Evolutionary conservation across 1,140 invertebrate genomes (phyloP).

Genomic region (Liolophura sinensis): DNA sequence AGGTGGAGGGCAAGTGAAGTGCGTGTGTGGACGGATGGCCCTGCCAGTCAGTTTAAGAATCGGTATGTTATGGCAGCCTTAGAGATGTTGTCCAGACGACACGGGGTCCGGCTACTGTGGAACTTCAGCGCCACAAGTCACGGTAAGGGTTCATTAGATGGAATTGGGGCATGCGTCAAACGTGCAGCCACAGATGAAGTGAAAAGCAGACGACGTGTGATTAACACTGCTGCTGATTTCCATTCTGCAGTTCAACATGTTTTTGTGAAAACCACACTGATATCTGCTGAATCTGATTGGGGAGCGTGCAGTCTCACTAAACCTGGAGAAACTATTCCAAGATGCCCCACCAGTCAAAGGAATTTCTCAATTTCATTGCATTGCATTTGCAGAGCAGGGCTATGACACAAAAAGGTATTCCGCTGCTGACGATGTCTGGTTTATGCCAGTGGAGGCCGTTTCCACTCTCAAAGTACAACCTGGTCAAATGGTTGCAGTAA

Average conservation of each 20-base stretch:
- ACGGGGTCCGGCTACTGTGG: not conserved
- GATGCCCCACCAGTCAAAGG: not conserved
- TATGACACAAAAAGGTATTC: too few relatives aligned
- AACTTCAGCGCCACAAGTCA: not conserved
- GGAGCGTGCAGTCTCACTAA: not conserved
- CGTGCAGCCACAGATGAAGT: not conserved
- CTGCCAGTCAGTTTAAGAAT: not conserved
- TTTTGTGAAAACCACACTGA: not conserved
- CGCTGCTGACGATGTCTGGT: too few relatives aligned
- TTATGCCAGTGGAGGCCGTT: too few relatives aligned
- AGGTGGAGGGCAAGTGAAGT: too few relatives aligned
- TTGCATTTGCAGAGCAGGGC: not conserved
- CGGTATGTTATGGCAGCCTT: not conserved
- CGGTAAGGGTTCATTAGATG: not conserved
- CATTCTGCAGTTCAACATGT: not conserved
- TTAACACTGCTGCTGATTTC: not conserved
- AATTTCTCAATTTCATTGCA: constrained; percentile 1
- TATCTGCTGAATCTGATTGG: not conserved
- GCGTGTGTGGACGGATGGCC: not conserved
- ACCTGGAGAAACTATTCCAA: not conserved
- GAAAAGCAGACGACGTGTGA: not conserved
- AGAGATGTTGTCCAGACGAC: not conserved
- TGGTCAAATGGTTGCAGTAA: too few relatives aligned
- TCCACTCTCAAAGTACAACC: too few relatives aligned
- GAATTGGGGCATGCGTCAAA: not conserved